A percentile compares a stretch with the other conserved stretches of the same genome.
Evolutionary conservation across 2,888 invertebrate species (phyloP).

Genomic region (Cylloceria caligata): DNA sequence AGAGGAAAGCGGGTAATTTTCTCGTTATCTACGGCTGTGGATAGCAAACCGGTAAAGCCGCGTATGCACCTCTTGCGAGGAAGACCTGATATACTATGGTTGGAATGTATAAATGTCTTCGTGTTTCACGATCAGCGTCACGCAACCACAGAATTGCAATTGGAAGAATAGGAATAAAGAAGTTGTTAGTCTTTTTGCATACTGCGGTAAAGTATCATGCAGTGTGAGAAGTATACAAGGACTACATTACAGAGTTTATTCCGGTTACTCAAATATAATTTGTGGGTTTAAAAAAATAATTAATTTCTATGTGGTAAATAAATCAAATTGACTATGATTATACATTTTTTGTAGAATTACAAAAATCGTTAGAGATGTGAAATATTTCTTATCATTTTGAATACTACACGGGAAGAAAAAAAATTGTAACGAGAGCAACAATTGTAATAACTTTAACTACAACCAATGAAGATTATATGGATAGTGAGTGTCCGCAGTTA

Average conservation of each 20-base stretch:
- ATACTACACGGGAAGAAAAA: too few relatives aligned
- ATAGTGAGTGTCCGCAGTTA: too few relatives aligned
- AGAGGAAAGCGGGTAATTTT: conserved; percentile 58
- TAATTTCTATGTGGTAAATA: background rate
- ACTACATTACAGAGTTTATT: conserved; percentile 2
- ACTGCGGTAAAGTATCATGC: conserved; percentile 5
- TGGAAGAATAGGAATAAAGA: conserved; percentile 28
- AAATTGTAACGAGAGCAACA: too few relatives aligned
- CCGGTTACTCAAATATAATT: conserved; percentile 15
- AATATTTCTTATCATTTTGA: too few relatives aligned
- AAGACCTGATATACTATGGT: conserved; percentile 30
- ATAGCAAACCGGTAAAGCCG: conserved; percentile 44
- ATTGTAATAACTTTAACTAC: too few relatives aligned
- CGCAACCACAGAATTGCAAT: conserved; percentile 48
- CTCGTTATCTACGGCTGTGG: conserved; percentile 61
- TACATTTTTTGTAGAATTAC: background rate
- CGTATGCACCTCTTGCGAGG: conserved; percentile 48
- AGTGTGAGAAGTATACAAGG: background rate
- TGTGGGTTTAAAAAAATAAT: background rate
- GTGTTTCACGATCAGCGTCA: conserved; percentile 39
- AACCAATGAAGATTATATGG: too few relatives aligned
- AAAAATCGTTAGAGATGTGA: too few relatives aligned
- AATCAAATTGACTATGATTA: background rate
- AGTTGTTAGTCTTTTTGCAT: conserved; percentile 41
- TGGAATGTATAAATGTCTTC: conserved; percentile 22